Evolutionary conservation across 2,113 vertebrate species (phyloP).

Genomic region (Poeciliopsis occidentalis): DNA sequence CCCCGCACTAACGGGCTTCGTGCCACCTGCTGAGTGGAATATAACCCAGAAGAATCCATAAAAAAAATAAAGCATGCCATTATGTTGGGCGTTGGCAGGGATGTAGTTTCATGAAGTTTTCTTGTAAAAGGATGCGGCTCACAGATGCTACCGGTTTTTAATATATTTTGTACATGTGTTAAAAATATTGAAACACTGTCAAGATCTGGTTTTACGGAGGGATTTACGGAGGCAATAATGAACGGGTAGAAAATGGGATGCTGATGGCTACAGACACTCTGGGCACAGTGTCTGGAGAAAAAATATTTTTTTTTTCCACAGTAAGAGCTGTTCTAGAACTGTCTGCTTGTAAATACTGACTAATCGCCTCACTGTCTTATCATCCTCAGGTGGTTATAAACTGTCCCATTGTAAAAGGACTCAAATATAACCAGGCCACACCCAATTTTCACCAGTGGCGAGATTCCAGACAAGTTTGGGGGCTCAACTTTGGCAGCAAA

Average conservation of each 20-base stretch:
- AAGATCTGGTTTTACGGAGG: neutral
- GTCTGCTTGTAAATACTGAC: neutral
- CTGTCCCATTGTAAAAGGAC: constrained; percentile 85
- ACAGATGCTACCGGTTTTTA: neutral
- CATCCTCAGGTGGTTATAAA: constrained; percentile 89
- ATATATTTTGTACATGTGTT: neutral
- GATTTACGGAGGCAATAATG: neutral
- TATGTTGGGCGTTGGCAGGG: constrained; percentile 4
- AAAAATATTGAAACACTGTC: neutral
- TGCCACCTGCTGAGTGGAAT: constrained; percentile 71
- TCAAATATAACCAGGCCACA: constrained; percentile 94
- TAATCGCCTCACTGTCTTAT: neutral
- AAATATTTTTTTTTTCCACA: neutral
- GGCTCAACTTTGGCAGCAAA: constrained; percentile 91
- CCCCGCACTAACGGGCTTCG: constrained; percentile 36
- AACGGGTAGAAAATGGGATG: neutral
- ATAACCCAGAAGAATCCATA: constrained; percentile 28
- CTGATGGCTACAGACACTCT: too few species aligned
- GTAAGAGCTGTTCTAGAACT: neutral
- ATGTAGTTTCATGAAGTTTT: constrained; percentile 18
- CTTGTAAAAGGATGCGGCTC: neutral
- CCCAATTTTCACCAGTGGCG: constrained; percentile 94
- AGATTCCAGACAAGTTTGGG: constrained; percentile 91
- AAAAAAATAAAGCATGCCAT: neutral
- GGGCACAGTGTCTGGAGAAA: too few species aligned